A percentile compares a stretch with the other conserved stretches of the same genome.
These are phyloP conservation scores for Apamea anceps DNA, from an alignment of 2,888 invertebrate species.

Conservation along the genomic window DNA sequence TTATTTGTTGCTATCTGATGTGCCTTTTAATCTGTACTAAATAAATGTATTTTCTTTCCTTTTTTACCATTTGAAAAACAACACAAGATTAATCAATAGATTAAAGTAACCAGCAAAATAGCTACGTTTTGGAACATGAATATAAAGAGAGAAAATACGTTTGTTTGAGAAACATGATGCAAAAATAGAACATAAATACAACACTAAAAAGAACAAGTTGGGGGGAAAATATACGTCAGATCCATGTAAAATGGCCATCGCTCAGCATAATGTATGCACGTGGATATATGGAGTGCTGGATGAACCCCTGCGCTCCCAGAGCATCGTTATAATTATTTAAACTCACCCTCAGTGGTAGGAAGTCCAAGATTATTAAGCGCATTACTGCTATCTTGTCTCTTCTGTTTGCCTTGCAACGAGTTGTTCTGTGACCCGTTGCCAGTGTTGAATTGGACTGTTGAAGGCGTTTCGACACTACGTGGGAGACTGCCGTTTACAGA, in stretches of 20 bases:
- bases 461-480: slow-evolving; percentile 84
- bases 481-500: slow-evolving; percentile 87
- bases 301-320: neutral
- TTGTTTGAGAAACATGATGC: too few relatives aligned
- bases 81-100: neutral
- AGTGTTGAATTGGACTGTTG: slow-evolving; percentile 83
- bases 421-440: slow-evolving; percentile 85
- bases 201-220: too few relatives aligned
- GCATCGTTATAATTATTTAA: neutral
- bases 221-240: too few relatives aligned
- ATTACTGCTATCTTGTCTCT: slow-evolving; percentile 84
- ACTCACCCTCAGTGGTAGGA: slow-evolving; percentile 81
- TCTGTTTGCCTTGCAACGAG: slow-evolving; percentile 82
- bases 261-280: too few relatives aligned
- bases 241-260: too few relatives aligned
- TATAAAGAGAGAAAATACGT: too few relatives aligned
- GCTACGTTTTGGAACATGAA: neutral
- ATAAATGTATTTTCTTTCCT: too few relatives aligned
- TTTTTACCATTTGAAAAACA: neutral
- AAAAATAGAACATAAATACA: too few relatives aligned
- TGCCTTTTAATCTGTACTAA: too few relatives aligned
- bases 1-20: too few relatives aligned
- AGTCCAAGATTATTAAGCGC: slow-evolving; percentile 84
- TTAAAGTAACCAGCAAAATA: neutral
- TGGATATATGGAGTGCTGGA: neutral